Percentiles rank a stretch among this genome's conserved stretches.
Conservation (phyloP, 2,797 vertebrate species). For the Podarcis siculus region DNA sequence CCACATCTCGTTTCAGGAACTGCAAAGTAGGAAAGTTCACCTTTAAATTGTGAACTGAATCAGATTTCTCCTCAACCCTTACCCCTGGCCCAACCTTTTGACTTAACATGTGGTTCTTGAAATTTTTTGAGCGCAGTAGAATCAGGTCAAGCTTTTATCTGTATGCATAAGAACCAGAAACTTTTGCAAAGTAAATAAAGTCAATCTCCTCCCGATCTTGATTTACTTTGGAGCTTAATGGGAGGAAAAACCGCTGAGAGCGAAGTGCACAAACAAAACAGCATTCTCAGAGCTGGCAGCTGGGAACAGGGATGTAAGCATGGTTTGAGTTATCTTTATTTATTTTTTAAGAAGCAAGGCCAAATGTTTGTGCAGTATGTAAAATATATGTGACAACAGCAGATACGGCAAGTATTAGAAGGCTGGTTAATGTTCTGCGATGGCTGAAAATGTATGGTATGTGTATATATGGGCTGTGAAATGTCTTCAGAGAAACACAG, state of each 20-base stretch:
- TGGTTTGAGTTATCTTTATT: constrained; percentile 34
- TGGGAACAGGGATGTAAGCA: not conserved
- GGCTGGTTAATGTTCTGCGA: constrained; percentile 39
- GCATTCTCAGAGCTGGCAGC: constrained; percentile 5
- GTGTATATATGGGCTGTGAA: constrained; percentile 19
- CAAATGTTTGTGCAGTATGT: constrained; percentile 28
- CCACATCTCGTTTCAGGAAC: no score
- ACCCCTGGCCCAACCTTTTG: not conserved
- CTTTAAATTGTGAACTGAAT: no score
- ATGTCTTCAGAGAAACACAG: constrained; percentile 24
- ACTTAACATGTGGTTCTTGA: not conserved
- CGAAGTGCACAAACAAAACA: not conserved
- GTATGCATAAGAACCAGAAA: constrained; percentile 11
- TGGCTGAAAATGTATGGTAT: constrained; percentile 22
- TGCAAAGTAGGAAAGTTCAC: no score
- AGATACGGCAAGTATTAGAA: constrained; percentile 36
- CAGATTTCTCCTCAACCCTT: no score
- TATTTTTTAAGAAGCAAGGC: constrained; percentile 36
- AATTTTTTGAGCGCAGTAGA: not conserved
- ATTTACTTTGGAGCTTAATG: constrained; percentile 21
- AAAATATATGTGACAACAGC: constrained; percentile 33
- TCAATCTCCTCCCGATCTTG: constrained; percentile 11
- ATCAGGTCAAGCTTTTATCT: not conserved
- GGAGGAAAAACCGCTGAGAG: not conserved
- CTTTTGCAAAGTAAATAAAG: constrained; percentile 7